These are phyloP conservation scores for Nomada ruficornis DNA, from an alignment of 2,888 invertebrate genomes.

Conservation along the genomic window DNA sequence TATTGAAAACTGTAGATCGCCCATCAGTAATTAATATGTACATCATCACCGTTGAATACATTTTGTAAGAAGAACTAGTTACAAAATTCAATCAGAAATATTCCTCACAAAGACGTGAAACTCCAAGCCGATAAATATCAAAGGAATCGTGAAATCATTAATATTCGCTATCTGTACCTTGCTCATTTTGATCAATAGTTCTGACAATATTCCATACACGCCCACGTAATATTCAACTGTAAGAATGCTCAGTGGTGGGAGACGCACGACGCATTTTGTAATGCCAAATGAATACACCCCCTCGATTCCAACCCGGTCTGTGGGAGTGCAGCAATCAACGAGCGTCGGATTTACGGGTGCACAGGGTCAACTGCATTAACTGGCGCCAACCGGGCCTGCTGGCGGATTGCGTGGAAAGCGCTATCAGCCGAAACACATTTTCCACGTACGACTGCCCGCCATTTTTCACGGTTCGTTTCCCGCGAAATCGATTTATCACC, in stretches of 20 bases:
- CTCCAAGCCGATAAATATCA: no score
- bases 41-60: no score
- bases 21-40: no score
- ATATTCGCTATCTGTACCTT: no score
- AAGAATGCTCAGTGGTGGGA: not conserved
- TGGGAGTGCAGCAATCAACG: conserved; percentile 58
- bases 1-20: no score
- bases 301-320: conserved; percentile 1
- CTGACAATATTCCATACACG: not conserved
- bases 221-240: not conserved
- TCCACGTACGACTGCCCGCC: conserved; percentile 74
- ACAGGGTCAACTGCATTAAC: conserved; percentile 71
- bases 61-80: no score
- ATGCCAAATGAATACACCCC: conserved; percentile 5
- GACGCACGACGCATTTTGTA: not conserved
- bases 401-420: conserved; percentile 55
- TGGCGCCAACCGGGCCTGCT: conserved; percentile 50
- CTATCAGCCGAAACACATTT: conserved; percentile 74
- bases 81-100: no score
- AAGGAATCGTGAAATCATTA: no score
- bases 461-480: conserved; percentile 74
- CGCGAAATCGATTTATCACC: conserved; percentile 73
- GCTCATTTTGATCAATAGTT: no score
- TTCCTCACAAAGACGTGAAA: no score
- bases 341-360: conserved; percentile 63